Base-by-base conservation (phyloP, 2,113 vertebrate genomes). In the Morone saxatilis region DNA sequence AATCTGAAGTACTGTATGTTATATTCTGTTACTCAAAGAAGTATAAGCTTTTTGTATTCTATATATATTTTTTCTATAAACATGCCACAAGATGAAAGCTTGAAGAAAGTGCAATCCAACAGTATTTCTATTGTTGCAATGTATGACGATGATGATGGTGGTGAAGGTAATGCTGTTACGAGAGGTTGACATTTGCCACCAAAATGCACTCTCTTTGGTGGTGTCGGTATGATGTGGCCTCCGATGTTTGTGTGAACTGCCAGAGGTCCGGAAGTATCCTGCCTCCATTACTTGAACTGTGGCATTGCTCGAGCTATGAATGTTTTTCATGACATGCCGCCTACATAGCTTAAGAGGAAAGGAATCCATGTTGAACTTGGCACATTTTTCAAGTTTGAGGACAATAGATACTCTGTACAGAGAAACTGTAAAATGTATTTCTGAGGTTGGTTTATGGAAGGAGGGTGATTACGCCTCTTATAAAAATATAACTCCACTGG, bases 21-120 rank as follows among this genome's bases (percentile, higher is more conserved):
- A 95, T 95, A 95, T 94, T 94, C 94, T 95, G 94, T 95, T 94
- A 95, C 88, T 95, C 92, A 92, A 94, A 94, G 90, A 94, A 94
- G 89, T 95, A 95, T 95, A 95, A 95, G 92, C 94, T 94, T 95
- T 95, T 95, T 94, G 92, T 95, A 95, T 94, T 95, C 93, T 94
- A 94, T 93, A 94, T 94, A 92, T 94, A 95, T 95, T 91, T 95
- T 94, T 95, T 95, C 94, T 94, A 94, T 92, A 92, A 91, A 94
- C 91, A 91, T 80, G 92, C 91, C 92, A 94, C 93, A 93, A 93
- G 88, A 93, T 90, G 90, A 92, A 94, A 93, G 92, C 91, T 94
- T 92, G 90, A 94, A 91, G 91, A 94, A 94, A 83, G 94, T 95
- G 94, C 94, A 95, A 95, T 95, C 92, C 91, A 94, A 92, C 93